Evolutionary conservation across 2,888 invertebrate genomes (phyloP), one percentile per base, ranked within the genome.

Genomic region (Pseudolycoriella hygida): DNA sequence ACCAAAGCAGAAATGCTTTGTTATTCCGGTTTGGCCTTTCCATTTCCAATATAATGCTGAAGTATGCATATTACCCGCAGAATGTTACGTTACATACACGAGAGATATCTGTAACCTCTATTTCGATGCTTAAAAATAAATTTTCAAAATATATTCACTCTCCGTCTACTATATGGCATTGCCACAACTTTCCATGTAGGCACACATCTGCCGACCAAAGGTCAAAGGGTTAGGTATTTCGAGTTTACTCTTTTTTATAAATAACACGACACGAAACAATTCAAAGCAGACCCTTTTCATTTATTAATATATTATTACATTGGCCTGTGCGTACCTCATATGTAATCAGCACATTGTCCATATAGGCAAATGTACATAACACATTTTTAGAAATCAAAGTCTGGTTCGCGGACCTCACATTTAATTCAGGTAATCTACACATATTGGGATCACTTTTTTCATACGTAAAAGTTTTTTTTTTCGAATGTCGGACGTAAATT

Each of bases 401-500:
- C 25, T 25, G 25, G 17, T 39, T 39, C 39, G 39, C 39, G 39
- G 39, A 39, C 39, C 39, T 14, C 8, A 25, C 25, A 25, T 25
- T 25, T 39, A 39, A 39, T 39, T 39, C 39, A 39, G 39, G 39
- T 39, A 39, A 39, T 39, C 39, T 39, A 17, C 39, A 39, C 17
- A 17, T 11, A 5, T 10, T 12, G 5, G 34, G 34, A 12, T 34
- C 15, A 4, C 4, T 10, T 34, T 34, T 34, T 5, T 34, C 11
- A 4, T 12, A 34, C 11, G 30, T 6, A 30, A 6, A 11, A 30
- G 5, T 34, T 34, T 34, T 34, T 34, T 34, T 34, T 34, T 34
- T 14, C 25, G 5, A 6, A 4, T 25, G 25, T 25, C 8, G 25
- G 8, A 25, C 25, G 25, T 25, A 25, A 25, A 25, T 25, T 25